Evolutionary conservation across 2,888 invertebrate species (phyloP), one percentile per base, ranked within the genome.

Genomic region (Netelia virgata): DNA sequence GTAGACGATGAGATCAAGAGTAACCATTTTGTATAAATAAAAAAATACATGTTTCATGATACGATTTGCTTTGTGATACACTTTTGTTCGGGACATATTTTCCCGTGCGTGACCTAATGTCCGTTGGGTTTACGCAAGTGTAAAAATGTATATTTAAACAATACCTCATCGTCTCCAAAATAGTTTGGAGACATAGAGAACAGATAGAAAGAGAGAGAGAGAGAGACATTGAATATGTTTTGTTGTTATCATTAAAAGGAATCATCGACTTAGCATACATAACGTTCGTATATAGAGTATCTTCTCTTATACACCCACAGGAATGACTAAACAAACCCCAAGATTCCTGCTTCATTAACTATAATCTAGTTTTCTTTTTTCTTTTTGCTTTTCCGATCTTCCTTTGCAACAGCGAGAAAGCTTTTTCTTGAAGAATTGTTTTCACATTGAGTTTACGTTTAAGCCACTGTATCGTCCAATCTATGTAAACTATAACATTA

Each of bases 211-310:
- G 47, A 72, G 64, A 55, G 50, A 43, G 36, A 36, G 41, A 68
- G 83, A 76, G 72, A 84, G 75, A 86, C 82, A 82, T 82, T 82
- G 55, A 79, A 61, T 80, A 75, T 82, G 36, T 72, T 73, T 66
- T 82, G 59, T 80, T 59, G 63, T 61, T 86, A 73, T 79, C 47
- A 53, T 76, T 55, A 86, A 83, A 73, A 85, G 72, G 70, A 82
- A 82, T 83, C 79, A 82, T 76, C 78, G 80, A 74, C 83, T 85
- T 83, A 82, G 78, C 82, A 82, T 86, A 86, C 82, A 69, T 86
- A 86, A 86, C 86, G 74, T 84, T 82, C 86, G 83, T 82, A 86
- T 68, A 86, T 68, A 86, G 80, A 81, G 78, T 81, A 83, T 83
- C 63, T 76, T 84, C 84, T 83, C 82, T 82, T 85, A 82, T 74